phyloP scores from a whole-genome alignment of 2,113 vertebrate genomes.

The Trogon melanurus region DNA sequence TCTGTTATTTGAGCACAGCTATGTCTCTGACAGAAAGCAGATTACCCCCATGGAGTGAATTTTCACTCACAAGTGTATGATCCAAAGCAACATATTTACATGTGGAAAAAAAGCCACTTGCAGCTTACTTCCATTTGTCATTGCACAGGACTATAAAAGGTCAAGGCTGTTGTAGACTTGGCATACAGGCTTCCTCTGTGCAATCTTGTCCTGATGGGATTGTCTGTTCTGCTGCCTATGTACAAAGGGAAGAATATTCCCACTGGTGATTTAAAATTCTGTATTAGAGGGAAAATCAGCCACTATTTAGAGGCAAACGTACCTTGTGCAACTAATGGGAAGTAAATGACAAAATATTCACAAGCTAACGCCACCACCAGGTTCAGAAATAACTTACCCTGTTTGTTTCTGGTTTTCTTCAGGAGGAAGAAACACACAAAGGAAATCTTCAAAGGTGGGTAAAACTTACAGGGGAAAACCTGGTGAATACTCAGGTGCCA shows the following conservation, averaged over 20 bases:
- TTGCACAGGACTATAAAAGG: not conserved
- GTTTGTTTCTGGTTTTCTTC: slow-evolving; percentile 62
- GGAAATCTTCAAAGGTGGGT: slow-evolving; percentile 94
- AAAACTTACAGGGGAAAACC: not conserved
- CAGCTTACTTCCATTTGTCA: not conserved
- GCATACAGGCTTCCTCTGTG: not conserved
- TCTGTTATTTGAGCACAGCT: not conserved
- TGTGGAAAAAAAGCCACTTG: not conserved
- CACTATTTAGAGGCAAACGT: not conserved
- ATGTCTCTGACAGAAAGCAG: not conserved
- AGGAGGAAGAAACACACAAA: slow-evolving; percentile 88
- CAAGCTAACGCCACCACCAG: not conserved
- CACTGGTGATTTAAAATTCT: not conserved
- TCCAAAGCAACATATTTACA: not conserved
- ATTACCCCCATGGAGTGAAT: not conserved
- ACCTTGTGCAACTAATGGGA: not conserved
- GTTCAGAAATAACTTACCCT: not conserved
- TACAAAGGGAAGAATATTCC: not conserved
- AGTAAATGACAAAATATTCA: not conserved
- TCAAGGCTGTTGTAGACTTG: not conserved
- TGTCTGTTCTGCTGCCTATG: not conserved
- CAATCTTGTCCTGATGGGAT: not conserved
- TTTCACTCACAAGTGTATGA: not conserved
- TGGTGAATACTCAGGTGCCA: not conserved
- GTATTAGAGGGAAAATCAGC: not conserved